phyloP scores from a whole-genome alignment of 2,113 vertebrate genomes.

The Heloderma charlesbogerti region DNA sequence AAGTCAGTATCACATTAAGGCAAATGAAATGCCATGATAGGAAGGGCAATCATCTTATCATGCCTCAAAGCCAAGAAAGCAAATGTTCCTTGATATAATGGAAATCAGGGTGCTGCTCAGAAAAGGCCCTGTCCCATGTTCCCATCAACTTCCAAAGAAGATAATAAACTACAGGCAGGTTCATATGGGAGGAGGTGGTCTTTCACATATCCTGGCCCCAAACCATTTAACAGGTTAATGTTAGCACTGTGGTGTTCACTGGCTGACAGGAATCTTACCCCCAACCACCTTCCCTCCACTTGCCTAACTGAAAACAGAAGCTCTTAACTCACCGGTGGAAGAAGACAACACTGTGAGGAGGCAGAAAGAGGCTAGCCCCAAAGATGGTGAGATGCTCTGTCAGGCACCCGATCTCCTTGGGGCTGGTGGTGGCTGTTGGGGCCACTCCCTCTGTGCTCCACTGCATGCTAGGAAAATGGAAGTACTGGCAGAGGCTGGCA shows the following conservation, averaged over 20 bases:
- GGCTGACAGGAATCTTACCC: neutral
- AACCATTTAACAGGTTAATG: neutral
- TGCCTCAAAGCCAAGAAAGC: too few species aligned
- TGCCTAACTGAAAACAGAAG: neutral
- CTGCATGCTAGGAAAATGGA: slow-evolving; percentile 63
- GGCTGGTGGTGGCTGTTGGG: slow-evolving; percentile 77
- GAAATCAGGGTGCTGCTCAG: too few species aligned
- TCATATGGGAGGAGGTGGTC: too few species aligned
- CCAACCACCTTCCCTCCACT: neutral
- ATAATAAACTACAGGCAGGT: too few species aligned
- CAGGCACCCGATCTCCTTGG: slow-evolving; percentile 75
- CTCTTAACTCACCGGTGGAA: slow-evolving; percentile 76
- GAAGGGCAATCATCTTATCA: too few species aligned
- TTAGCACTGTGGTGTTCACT: neutral
- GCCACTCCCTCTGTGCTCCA: slow-evolving; percentile 81
- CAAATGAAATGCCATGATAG: too few species aligned
- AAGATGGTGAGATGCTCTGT: slow-evolving; percentile 83
- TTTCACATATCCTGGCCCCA: too few species aligned
- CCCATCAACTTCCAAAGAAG: too few species aligned
- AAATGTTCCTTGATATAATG: too few species aligned
- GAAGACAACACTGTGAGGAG: slow-evolving; percentile 79
- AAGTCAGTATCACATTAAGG: too few species aligned
- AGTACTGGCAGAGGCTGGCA: slow-evolving; percentile 83
- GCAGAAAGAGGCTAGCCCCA: slow-evolving; percentile 84
- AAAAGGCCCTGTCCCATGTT: too few species aligned